A percentile compares a stretch with the other conserved stretches of the same genome.
Conservation (phyloP, 2,797 vertebrate genomes). For the Poecilia velifera region DNA sequence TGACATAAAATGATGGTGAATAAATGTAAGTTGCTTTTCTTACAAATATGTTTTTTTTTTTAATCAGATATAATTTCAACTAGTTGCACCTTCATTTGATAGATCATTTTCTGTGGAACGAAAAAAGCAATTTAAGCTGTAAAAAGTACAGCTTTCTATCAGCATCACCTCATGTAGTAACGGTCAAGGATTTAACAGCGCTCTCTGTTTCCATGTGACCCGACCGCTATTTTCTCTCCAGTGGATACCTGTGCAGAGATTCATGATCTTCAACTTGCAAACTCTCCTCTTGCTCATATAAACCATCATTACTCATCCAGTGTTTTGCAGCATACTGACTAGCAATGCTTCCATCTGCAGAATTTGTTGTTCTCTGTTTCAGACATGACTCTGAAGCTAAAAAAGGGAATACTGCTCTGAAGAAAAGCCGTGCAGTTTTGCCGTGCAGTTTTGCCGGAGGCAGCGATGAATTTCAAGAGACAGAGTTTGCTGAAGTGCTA, state of each 20-base stretch:
- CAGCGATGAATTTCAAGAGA: constrained; percentile 45
- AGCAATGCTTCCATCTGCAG: constrained; percentile 31
- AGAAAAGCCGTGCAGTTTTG: constrained; percentile 48
- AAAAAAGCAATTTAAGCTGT: no score
- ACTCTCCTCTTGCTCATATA: constrained; percentile 23
- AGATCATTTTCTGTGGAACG: background rate
- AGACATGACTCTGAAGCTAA: constrained; percentile 48
- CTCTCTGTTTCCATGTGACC: constrained; percentile 12
- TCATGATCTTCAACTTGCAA: constrained; percentile 25
- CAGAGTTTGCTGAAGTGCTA: constrained; percentile 31
- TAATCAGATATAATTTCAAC: background rate
- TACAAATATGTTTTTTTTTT: background rate
- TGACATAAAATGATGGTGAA: background rate
- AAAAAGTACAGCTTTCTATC: background rate
- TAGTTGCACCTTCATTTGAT: background rate
- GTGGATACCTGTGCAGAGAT: constrained; percentile 26
- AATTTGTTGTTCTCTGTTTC: constrained; percentile 51
- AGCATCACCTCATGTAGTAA: background rate
- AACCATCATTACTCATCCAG: constrained; percentile 17
- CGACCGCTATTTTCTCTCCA: constrained; percentile 25
- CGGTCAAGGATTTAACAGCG: background rate
- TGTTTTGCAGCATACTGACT: constrained; percentile 31
- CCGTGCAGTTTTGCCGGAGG: constrained; percentile 42
- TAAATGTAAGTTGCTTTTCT: background rate
- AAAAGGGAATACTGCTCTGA: constrained; percentile 38